Percentiles rank a stretch among this genome's conserved stretches.
phyloP scores from a whole-genome alignment of 2,113 vertebrate genomes.

The Dipodomys spectabilis region DNA sequence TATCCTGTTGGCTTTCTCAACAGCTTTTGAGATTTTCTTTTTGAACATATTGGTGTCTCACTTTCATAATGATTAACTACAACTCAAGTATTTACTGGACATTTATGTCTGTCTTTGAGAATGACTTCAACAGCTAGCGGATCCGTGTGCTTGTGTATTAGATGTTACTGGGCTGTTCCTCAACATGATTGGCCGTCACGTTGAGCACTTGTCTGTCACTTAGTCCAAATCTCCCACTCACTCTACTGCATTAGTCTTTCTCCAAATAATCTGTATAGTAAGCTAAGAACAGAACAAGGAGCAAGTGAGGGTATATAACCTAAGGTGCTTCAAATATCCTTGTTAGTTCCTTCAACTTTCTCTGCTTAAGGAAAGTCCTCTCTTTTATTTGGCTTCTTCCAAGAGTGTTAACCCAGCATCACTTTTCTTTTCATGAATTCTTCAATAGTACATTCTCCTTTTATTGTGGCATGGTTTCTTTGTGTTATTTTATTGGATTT shows the following conservation, averaged over 20 bases:
- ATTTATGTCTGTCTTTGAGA: not conserved
- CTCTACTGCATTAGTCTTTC: not conserved
- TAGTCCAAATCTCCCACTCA: not conserved
- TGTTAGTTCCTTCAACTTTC: not conserved
- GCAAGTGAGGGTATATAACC: fast-evolving
- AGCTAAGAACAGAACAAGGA: not conserved
- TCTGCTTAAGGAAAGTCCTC: not conserved
- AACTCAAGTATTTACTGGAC: not conserved
- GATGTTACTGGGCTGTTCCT: not conserved
- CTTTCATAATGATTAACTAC: not conserved
- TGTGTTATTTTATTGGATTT: not conserved
- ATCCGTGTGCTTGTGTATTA: not conserved
- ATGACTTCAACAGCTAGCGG: not conserved
- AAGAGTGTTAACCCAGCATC: not conserved
- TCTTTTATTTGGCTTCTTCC: not conserved
- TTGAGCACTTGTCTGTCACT: not conserved
- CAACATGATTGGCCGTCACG: not conserved
- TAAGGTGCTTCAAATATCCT: not conserved
- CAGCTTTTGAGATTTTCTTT: not conserved
- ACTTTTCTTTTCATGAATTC: not conserved
- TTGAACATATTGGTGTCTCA: not conserved
- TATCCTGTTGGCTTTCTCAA: not conserved
- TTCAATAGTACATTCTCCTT: not conserved
- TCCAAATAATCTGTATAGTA: not conserved
- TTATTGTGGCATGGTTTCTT: not conserved